phyloP scores from a whole-genome alignment of 2,888 invertebrate species.

The Morinoia aosen region DNA sequence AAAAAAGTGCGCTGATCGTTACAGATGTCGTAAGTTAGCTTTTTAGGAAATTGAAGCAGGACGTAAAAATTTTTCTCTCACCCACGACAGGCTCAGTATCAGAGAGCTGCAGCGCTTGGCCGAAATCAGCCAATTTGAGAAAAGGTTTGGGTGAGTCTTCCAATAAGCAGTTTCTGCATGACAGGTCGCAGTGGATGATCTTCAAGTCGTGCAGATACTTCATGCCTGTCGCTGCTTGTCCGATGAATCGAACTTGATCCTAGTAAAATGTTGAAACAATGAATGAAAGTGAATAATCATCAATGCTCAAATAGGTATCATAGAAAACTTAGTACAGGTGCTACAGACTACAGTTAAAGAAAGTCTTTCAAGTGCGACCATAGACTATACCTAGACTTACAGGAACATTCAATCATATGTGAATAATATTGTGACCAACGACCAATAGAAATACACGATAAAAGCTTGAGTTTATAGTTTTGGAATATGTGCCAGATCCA shows the following conservation, averaged over 20 bases:
- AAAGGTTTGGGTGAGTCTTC: background rate
- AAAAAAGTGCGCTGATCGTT: too few relatives aligned
- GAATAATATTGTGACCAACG: too few relatives aligned
- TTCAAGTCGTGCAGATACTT: slow-evolving; percentile 46
- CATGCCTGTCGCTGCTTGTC: slow-evolving; percentile 33
- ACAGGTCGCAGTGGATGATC: slow-evolving; percentile 46
- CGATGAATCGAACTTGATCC: slow-evolving; percentile 8
- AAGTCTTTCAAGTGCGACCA: too few relatives aligned
- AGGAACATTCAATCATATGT: too few relatives aligned
- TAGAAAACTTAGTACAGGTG: too few relatives aligned
- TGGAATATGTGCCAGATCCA: too few relatives aligned
- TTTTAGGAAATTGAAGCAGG: background rate
- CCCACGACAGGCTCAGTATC: slow-evolving; percentile 19
- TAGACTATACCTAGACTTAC: too few relatives aligned
- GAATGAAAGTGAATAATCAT: background rate
- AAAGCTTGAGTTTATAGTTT: too few relatives aligned
- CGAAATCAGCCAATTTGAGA: slow-evolving; percentile 24
- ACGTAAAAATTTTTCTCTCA: background rate
- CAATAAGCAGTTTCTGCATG: slow-evolving; percentile 40
- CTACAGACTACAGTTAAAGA: too few relatives aligned
- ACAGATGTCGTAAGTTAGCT: too few relatives aligned
- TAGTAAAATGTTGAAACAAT: background rate
- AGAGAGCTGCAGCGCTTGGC: background rate
- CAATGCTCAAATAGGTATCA: too few relatives aligned
- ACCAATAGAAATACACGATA: too few relatives aligned